Evolutionary conservation across 1,140 invertebrate species (phyloP).

Genomic region (Nasonia giraulti): DNA sequence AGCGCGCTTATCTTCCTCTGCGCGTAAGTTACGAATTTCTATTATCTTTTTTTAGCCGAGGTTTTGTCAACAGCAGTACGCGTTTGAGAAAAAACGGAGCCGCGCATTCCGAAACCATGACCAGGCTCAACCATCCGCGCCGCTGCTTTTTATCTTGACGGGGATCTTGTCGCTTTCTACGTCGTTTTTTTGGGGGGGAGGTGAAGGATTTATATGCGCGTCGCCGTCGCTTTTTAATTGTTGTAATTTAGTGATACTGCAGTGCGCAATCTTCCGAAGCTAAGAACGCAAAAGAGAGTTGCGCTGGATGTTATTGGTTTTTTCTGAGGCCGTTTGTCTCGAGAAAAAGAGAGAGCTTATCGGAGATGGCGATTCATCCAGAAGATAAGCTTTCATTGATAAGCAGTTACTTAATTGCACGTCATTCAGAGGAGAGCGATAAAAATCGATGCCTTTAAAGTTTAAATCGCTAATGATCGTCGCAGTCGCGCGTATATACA

Average conservation of each 20-base stretch:
- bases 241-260: neutral
- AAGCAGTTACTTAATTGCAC: neutral
- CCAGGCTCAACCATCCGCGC: neutral
- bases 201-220: neutral
- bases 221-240: neutral
- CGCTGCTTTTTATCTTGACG: neutral
- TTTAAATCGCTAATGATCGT: neutral
- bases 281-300: too few species aligned
- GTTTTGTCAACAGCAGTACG: neutral
- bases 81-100: neutral
- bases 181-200: neutral
- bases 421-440: neutral
- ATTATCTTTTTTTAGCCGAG: neutral
- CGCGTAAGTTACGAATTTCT: neutral
- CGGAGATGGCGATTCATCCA: neutral
- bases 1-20: too few species aligned
- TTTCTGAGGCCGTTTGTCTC: neutral
- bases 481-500: neutral
- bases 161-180: neutral
- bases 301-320: neutral
- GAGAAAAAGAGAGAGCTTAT: too few species aligned
- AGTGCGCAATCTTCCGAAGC: neutral
- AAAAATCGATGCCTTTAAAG: neutral
- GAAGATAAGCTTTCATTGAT: neutral
- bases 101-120: slow-evolving; percentile 20